A percentile compares a stretch with the other conserved stretches of the same genome.
phyloP scores from a whole-genome alignment of 2,113 vertebrate species.

The Rhombomys opimus region DNA sequence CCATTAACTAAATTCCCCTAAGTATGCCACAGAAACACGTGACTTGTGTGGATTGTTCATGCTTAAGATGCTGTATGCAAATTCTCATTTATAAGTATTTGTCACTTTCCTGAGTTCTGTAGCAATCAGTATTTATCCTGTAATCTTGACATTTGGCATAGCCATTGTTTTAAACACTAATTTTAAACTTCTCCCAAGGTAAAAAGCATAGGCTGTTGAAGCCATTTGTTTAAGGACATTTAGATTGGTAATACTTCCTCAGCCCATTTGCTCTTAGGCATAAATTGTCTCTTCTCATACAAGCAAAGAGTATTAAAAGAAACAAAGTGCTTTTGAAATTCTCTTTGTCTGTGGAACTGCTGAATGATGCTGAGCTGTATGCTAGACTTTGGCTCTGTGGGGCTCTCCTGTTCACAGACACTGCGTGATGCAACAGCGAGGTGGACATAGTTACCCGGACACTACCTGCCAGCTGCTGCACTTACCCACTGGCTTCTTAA shows the following conservation, averaged over 20 bases:
- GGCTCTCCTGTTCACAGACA: background rate
- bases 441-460: background rate
- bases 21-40: background rate
- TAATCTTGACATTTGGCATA: background rate
- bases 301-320: background rate
- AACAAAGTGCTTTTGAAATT: background rate
- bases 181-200: background rate
- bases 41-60: background rate
- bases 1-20: background rate
- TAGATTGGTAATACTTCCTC: background rate
- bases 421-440: background rate
- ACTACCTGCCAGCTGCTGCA: background rate
- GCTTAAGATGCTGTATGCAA: background rate
- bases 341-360: background rate
- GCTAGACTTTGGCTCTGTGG: background rate
- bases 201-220: background rate
- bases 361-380: background rate
- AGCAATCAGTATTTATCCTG: background rate
- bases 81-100: background rate
- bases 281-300: background rate
- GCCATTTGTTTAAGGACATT: background rate
- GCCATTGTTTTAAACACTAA: background rate
- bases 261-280: background rate
- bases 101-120: background rate
- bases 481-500: background rate